Base-by-base conservation (phyloP, 2,888 invertebrate genomes). In the Cephus pulcher region DNA sequence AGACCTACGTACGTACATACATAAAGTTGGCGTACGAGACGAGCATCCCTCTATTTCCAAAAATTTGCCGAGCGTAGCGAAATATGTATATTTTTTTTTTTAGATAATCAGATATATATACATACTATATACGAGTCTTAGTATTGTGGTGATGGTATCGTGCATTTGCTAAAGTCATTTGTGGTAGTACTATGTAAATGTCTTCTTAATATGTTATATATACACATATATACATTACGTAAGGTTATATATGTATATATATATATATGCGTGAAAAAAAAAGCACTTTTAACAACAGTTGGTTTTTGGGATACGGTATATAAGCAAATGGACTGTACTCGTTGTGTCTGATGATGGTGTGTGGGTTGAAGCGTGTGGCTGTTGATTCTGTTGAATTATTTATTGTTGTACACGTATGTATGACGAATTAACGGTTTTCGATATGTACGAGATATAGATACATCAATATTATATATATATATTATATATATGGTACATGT, bases 101-200 rank as follows among this genome's bases (percentile, higher is more conserved):
- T 82, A 82, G 84, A 84, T 75, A 81, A 83, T 56, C 76, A 78
- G 76, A 81, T 71, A 81, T 77, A 81, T 77, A 33, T 81, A 77
- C 75, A 78, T 75, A 83, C 40, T 78, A 74, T 86, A 87, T 84
- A 89, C 87, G 85, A 89, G 86, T 86, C 86, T 91, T 89, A 89
- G 88, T 90, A 88, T 91, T 89, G 73, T 91, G 91, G 91, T 91
- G 90, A 89, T 90, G 90, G 91, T 91, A 90, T 91, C 89, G 91
- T 91, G 90, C 91, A 91, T 91, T 90, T 91, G 91, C 90, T 90
- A 87, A 56, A 89, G 89, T 90, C 89, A 89, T 88, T 90, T 90
- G 88, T 88, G 86, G 88, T 89, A 89, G 89, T 81, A 83, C 37
- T 78, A 78, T 75, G 78, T 75, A 78, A 78, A 75, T 73, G 78